Evolutionary conservation across 92 coral and sea anemone genomes (phyloP).

Genomic region (Heliopora coerulea): DNA sequence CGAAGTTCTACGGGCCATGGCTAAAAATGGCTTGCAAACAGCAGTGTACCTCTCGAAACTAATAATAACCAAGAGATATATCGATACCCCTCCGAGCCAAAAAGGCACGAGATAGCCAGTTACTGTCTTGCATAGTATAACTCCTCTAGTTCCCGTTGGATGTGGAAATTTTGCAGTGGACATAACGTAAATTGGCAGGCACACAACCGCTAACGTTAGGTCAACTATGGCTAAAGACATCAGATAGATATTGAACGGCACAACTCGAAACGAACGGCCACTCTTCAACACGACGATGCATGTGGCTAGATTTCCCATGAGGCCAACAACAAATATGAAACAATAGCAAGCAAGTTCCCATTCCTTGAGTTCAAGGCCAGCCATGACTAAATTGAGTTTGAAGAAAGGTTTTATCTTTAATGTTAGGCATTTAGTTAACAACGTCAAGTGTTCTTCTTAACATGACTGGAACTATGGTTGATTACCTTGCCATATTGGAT

Average conservation of each 20-base stretch:
- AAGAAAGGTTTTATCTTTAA: no score
- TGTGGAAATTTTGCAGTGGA: constrained; percentile 8
- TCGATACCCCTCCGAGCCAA: constrained; percentile 29
- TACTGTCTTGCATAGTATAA: constrained; percentile 7
- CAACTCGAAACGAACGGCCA: background rate
- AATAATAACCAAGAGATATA: constrained; percentile 20
- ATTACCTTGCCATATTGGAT: no score
- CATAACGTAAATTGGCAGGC: constrained; percentile 15
- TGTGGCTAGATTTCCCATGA: background rate
- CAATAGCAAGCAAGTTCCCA: constrained; percentile 22
- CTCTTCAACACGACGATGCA: background rate
- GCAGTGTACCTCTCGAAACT: constrained; percentile 35
- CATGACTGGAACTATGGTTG: no score
- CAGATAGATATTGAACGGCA: constrained; percentile 31
- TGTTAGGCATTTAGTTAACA: no score
- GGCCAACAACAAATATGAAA: constrained; percentile 14
- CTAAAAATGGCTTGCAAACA: constrained; percentile 25
- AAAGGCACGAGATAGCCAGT: constrained; percentile 31
- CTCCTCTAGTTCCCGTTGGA: constrained; percentile 8
- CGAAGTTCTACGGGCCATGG: background rate
- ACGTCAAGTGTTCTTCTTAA: no score
- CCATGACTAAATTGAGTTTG: no score
- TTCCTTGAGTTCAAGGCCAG: background rate
- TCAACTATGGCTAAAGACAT: constrained; percentile 32
- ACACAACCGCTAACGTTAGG: constrained; percentile 14